Base-by-base conservation (phyloP, 30 jellyfish, hydroid and myxozoan species). In the Sanderia malayensis region DNA sequence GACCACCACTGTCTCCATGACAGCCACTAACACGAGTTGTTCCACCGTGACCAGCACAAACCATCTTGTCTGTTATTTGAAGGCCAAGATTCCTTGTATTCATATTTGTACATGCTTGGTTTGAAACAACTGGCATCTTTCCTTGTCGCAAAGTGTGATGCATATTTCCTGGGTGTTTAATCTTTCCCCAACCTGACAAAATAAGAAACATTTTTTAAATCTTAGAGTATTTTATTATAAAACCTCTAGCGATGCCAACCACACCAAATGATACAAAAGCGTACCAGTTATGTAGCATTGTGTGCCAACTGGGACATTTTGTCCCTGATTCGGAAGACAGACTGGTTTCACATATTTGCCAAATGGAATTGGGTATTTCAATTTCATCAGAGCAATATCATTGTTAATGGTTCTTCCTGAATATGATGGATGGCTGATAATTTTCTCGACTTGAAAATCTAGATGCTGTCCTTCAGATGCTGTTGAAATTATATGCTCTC, bases 1-100 rank as follows among this genome's bases (percentile, higher is more conserved):
- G 97, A 28, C 97, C 97, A 25, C 97, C 97, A 41, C 92, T 73
- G 57, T 88, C 97, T 3, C 97, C 97, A 58, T 81, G 95, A 70
- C 97, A 88, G n/a, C 97, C 97, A 68, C 95, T 80, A 20, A 41
- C 77, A 27, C 75, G 86, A 9, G 80, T 80, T 0, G 1, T 22
- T 2, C 85, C 93, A 6, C 90, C 96, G 45, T 79, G 71, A 0
- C 96, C 96, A 4, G 90, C 96, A 61, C 96, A 87, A 8, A 87
- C 75, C 96, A 87, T 87, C 4, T 71, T 74, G 7, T 57, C 46
- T 33, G 89, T 84, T 13, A 84, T 76, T 95, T 80, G 49, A 20
- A 86, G 72, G 23, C 84, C 76, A 11, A 83, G 69, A 22, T 46
- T 31, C 64, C 60, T 74, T 23, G 87, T 74, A 71, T 88, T 88